phyloP scores from a whole-genome alignment of 2,797 vertebrate genomes.

The Xiphorhynchus erythropygius region DNA sequence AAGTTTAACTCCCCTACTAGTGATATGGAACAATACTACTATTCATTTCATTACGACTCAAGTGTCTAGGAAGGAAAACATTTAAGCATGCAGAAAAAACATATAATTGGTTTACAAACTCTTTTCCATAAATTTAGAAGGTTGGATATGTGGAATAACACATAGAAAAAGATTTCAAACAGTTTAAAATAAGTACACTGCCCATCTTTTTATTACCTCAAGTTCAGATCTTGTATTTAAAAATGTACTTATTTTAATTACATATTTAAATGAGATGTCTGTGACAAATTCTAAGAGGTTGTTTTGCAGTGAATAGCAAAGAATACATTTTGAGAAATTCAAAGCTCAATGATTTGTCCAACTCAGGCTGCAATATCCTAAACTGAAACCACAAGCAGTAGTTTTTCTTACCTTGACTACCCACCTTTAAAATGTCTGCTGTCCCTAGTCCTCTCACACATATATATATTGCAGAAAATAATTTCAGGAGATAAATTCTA shows the following conservation, averaged over 20 bases:
- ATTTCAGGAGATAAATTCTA: neutral
- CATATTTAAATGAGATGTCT: neutral
- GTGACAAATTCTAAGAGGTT: neutral
- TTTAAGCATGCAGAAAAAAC: neutral
- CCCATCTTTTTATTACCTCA: neutral
- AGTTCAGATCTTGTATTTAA: neutral
- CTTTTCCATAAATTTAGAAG: neutral
- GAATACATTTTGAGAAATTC: neutral
- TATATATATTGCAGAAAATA: neutral
- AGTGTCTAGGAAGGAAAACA: neutral
- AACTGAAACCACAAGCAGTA: neutral
- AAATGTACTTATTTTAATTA: neutral
- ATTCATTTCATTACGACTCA: neutral
- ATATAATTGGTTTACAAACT: neutral
- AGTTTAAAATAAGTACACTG: neutral
- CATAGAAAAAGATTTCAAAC: neutral
- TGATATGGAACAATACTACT: neutral
- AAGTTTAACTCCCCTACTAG: neutral
- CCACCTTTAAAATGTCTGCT: neutral
- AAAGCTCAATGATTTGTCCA: neutral
- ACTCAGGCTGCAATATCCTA: neutral
- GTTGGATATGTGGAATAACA: neutral
- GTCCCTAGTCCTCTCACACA: neutral
- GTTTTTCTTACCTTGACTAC: neutral
- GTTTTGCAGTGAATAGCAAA: neutral